Base-by-base conservation (phyloP, 2,888 invertebrate species). In the Troilus luridus region DNA sequence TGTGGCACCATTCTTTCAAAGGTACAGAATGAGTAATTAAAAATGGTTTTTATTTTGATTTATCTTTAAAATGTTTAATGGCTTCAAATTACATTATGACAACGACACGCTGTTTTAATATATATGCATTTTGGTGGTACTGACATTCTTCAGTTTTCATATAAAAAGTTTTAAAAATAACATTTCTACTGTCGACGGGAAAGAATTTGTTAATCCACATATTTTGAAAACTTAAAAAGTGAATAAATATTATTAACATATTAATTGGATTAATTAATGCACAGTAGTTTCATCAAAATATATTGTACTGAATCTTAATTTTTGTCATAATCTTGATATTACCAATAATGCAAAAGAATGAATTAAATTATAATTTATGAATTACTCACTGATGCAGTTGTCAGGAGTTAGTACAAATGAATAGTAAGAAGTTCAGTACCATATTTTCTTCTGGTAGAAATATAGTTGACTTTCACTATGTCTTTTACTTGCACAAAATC, bases 1-100 rank as follows among this genome's bases (percentile, higher is more conserved):
- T 92, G 97, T 97, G 0, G 95, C 95, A 21, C 93, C 95, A 89
- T 97, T 97, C 94, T 97, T 97, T 93, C 95, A 95, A 62, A 96
- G 95, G 97, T 97, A 93, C 0, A 95, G 88, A 56, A 64, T n/a
- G 24, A 41, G 81, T 41, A 27, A 77, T 77, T 9, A 27, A 77
- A 27, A 24, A 60, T 14, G 12, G 64, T 88, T 88, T 90, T 72
- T 91, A 88, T 91, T 17, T 21, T 17, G 62, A 88, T 67, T 88
- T 91, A 24, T 56, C 21, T 56, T 58, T 7, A n/a, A 58, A 0
- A 62, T 10, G 2, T 64, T 64, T n/a, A 21, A 64, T 64, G n/a
- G 5, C 10, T n/a, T 59, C 59, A 59, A 12, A 59, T 59, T 59
- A 14, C 59, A 59, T 59, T 59, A 12, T 12, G 12, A 14, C 14